Percentiles rank a stretch among this genome's conserved stretches.
Evolutionary conservation across 2,888 invertebrate species (phyloP).

Genomic region (Meteorus cinctellus): DNA sequence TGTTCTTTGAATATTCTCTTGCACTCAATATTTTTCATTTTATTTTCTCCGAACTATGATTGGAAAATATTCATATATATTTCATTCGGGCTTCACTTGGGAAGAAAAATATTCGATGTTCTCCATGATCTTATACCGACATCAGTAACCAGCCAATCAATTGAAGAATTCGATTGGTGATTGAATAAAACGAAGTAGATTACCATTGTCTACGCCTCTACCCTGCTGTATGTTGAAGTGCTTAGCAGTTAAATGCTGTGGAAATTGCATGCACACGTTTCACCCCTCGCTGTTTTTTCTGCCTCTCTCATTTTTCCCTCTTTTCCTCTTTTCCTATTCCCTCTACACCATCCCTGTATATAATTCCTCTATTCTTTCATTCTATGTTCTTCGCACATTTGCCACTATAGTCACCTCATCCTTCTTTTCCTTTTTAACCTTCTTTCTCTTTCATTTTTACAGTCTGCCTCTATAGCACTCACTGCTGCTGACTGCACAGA

Average conservation of each 20-base stretch:
- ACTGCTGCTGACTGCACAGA: conserved; percentile 37
- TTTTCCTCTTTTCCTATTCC: conserved; percentile 14
- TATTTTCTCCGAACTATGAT: too few species aligned
- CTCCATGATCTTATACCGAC: background rate
- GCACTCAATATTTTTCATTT: too few species aligned
- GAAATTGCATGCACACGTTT: conserved; percentile 55
- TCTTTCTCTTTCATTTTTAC: conserved; percentile 10
- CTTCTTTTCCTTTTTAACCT: background rate
- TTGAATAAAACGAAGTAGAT: conserved; percentile 67
- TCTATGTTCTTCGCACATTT: conserved; percentile 27
- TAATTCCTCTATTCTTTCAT: background rate
- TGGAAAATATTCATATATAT: too few species aligned
- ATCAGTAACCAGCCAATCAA: conserved; percentile 60
- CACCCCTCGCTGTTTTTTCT: conserved; percentile 5
- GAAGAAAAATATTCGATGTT: too few species aligned
- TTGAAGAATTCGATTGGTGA: conserved; percentile 68
- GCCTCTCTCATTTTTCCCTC: background rate
- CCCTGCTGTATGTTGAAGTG: conserved; percentile 54
- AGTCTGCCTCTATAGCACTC: conserved; percentile 55
- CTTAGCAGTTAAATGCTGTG: conserved; percentile 60
- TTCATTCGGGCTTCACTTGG: too few species aligned
- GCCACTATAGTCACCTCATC: background rate
- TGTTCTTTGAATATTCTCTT: too few species aligned
- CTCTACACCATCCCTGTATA: conserved; percentile 8
- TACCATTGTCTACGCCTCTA: conserved; percentile 56